phyloP scores from a whole-genome alignment of 2,888 invertebrate species.

The Thelaira solivaga region DNA sequence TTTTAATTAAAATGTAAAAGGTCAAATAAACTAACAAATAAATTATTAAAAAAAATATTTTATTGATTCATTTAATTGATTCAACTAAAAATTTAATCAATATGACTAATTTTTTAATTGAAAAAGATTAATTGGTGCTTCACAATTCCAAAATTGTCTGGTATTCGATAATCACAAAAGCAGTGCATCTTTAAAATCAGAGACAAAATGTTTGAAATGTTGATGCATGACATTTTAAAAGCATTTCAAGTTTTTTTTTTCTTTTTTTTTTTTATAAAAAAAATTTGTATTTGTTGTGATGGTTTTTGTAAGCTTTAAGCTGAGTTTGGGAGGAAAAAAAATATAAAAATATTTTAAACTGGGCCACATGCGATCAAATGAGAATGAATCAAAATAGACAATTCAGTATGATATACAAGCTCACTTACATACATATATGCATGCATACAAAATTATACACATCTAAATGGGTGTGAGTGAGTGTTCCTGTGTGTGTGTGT shows the following conservation, averaged over 20 bases:
- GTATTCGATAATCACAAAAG: no score
- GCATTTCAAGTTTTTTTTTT: not conserved
- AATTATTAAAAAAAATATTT: no score
- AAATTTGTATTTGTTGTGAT: not conserved
- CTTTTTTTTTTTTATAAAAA: not conserved
- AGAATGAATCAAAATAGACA: conserved; percentile 13
- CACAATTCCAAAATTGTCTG: no score
- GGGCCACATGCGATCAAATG: conserved; percentile 57
- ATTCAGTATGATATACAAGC: not conserved
- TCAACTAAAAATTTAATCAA: no score
- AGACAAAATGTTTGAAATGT: no score
- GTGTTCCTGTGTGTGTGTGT: not conserved
- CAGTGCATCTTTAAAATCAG: no score
- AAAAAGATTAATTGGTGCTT: no score
- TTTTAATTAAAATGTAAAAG: no score
- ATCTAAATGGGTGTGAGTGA: not conserved
- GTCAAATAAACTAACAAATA: no score
- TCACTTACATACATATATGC: not conserved
- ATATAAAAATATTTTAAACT: conserved; percentile 42
- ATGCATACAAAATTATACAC: not conserved
- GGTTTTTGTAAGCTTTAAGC: not conserved
- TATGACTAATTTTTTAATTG: no score
- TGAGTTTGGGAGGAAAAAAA: conserved; percentile 26
- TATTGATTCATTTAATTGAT: no score
- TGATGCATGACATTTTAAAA: conserved; percentile 8